These are phyloP conservation scores for Plebejus melissa DNA, from an alignment of 2,888 invertebrate species.

Conservation along the genomic window DNA sequence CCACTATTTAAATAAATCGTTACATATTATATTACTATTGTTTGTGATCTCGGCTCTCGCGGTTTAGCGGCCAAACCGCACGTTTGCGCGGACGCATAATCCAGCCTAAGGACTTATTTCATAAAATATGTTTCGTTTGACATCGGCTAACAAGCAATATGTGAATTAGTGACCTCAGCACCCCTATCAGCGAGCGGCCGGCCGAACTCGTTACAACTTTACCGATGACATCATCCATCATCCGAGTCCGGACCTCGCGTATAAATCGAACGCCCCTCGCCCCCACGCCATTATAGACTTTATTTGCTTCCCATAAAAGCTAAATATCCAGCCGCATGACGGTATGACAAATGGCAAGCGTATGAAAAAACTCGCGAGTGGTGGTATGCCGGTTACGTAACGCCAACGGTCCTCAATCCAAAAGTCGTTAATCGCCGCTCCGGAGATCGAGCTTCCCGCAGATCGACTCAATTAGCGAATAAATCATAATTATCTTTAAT, in stretches of 20 bases:
- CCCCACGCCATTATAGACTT: not conserved
- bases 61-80: no score
- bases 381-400: slow-evolving; percentile 16
- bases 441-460: not conserved
- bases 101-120: no score
- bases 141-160: not conserved
- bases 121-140: no score
- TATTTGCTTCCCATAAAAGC: not conserved
- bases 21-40: no score
- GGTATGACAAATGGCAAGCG: not conserved
- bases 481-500: not conserved
- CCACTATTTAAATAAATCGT: no score
- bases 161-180: slow-evolving; percentile 1
- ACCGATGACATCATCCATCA: slow-evolving; percentile 13
- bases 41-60: no score
- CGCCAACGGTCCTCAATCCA: slow-evolving; percentile 4
- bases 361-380: slow-evolving; percentile 16
- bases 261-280: not conserved
- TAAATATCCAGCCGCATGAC: not conserved
- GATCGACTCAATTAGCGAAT: not conserved
- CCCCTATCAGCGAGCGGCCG: not conserved
- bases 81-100: no score
- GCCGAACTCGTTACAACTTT: slow-evolving; percentile 10
- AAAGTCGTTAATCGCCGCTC: slow-evolving; percentile 4
- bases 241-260: slow-evolving; percentile 12